Evolutionary conservation across 2,113 vertebrate genomes (phyloP), one percentile per base, ranked within the genome.

Genomic region (Nestor notabilis): DNA sequence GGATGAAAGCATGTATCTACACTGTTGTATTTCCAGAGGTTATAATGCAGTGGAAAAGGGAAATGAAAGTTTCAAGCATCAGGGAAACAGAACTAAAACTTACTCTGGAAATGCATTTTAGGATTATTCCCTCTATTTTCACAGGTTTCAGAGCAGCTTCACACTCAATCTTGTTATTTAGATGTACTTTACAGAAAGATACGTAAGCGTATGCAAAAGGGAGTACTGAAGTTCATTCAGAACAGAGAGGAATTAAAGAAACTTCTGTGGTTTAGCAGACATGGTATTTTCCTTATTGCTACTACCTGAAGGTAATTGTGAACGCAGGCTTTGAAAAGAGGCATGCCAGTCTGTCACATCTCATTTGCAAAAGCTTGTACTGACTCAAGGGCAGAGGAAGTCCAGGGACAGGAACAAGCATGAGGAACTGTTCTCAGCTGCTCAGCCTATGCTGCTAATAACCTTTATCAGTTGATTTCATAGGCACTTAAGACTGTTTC

Each of bases 331-430:
- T 58, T 17, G 5, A 8, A 23, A 37, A 46, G 41, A 24, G 53
- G 15, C 37, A 33, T 0, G 10, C 8, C 23, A 23, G 17, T 29
- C 20, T 1, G 1, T 13, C 47, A 39, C 18, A 39, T 3, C 10
- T 33, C 61, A 37, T 0, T 0, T 4, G 29, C 43, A 69, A 61
- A 75, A 46, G 21, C 37, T 31, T 3, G 17, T n/a, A 41, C 28
- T 0, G 0, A 28, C 33, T 13, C 16, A 37, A 49, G 33, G 47
- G 43, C 56, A 31, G 19, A 29, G 35, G 53, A 53, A 21, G 31
- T 4, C 18, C 13, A 14, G 33, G 49, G 37, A n/a, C 39, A 43
- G 44, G 56, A 77, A 53, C 39, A 24, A 76, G 50, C 39, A 25
- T 1, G 4, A 82, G 58, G 27, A 82, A 76, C 55, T 28, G 49